Evolutionary conservation across 1,140 invertebrate genomes (phyloP), one percentile per base, ranked within the genome.

Genomic region (Dolichoris vasculosae): DNA sequence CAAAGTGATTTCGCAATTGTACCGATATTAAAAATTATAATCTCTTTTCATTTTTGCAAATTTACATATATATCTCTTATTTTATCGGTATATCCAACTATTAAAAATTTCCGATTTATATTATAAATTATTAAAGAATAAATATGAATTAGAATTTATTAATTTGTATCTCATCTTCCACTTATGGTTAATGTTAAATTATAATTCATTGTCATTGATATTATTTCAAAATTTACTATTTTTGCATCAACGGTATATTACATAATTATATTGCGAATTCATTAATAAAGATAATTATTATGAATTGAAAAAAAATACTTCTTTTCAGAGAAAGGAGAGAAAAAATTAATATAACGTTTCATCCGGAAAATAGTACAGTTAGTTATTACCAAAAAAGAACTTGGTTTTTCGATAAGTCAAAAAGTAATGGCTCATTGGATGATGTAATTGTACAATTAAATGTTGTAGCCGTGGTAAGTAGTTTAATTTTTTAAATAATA

Each of bases 381-480:
- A 96, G 95, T 35, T 99, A 97, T 91, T 92, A 95, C 23, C 96
- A 97, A 79, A 95, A 94, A 51, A 95, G 96, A 88, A 94, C 93
- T 59, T 99, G 96, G 95, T 94, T 95, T 87, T 99, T 97, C 89
- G 95, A 97, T 86, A 94, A 92, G 71, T 93, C 94, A 13, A 93
- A 93, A 83, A 98, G 97, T 87, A 95, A 95, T 76, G 97, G 97
- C 1, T 94, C 94, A 20, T 94, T 98, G 23, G 92, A 94, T 51
- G 97, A 98, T 89, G 93, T 94, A 6, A 94, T 98, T 82, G 96
- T 94, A 0, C 97, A 97, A 7, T 91, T 98, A 7, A 98, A 99
- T 91, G 94, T 96, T 13, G 95, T 98, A 15, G 95, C 97, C 48
- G 93, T 97, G 91, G 97, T 98, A 90, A 95, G 96, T 94, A 87